Base-by-base conservation (phyloP, 2,113 vertebrate genomes). In the Uria lomvia region DNA sequence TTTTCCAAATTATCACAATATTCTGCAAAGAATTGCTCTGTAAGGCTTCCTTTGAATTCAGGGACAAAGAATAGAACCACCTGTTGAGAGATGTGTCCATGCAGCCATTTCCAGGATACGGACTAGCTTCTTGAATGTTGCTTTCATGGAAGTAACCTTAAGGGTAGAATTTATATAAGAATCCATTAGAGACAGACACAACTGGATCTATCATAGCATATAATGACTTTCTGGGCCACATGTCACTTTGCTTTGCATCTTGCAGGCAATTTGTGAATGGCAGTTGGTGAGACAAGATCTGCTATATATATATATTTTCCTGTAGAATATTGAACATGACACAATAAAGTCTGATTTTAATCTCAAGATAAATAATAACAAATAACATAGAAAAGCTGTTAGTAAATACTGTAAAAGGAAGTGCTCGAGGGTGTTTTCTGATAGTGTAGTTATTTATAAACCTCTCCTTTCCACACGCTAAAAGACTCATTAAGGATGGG, bases 351-450 rank as follows among this genome's bases (percentile, higher is more conserved):
- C 81, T 95, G 86, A 96, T 97, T 96, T 96, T 93, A 60, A 94
- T 93, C 94, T 79, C 80, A 95, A 76, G 75, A 95, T 97, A 96
- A 97, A 97, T 97, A 97, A 97, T 96, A 96, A 96, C 96, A 90
- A 96, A 92, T 93, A 97, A 96, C 88, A 95, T 36, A 92, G 77
- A 90, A 97, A 97, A 96, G 83, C 96, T 97, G 96, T 96, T 96
- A 96, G 96, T 91, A 96, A 96, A 96, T 95, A 90, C 86, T 92
- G 86, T 55, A 96, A 96, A 96, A 95, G 94, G 94, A 96, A 94
- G 53, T 66, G 83, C 95, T 96, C 1, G 11, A 95, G 91, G 94
- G 76, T 12, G 17, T 89, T 88, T 96, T 92, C 59, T 96, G 88
- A 95, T 90, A 93, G 85, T 49, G 38, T 43, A 90, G 90, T 94